Base-by-base conservation (phyloP, 2,888 invertebrate species). In the Drosophila aldrichi region DNA sequence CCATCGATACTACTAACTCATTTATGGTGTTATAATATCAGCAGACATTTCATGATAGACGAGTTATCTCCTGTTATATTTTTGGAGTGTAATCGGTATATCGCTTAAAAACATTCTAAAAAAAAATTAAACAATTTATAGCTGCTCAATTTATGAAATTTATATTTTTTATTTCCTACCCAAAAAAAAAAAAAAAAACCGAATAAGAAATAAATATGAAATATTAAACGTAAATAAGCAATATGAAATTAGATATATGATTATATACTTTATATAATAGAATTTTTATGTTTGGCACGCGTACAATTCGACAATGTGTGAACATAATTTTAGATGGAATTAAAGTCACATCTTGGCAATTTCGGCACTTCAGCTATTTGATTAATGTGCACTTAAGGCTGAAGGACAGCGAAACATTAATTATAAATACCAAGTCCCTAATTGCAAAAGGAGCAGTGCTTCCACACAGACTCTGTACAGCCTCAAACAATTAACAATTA, bases 321-420 rank as follows among this genome's bases (percentile, higher is more conserved):
- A 7, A 10, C 32, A 49, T 18, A 6, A 14, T 32, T 48, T 49
- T 1, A 18, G 12, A 7, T 32, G n/a, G 7, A 3, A 18, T 49
- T 18, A 32, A 34, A 34, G 49, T 10, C 10, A 18, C 10, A 32
- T 32, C 10, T 48, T 3, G 9, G 10, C 29, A 20, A 16, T 25
- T 44, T 25, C 8, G 9, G 25, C 22, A 34, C 29, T 34, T 41
- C 9, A 43, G 25, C 22, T 40, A 32, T 22, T 34, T 56, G 51
- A 60, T 57, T 38, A 57, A 60, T 41, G 32, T 22, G 16, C 29
- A 59, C 44, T 57, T 67, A 29, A 18, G 36, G 22, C n/a, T 38
- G 51, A 66, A 60, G 60, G 46, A 49, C 18, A 14, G 10, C 18
- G 18, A 7, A 2, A 20, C 3, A n/a, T 49, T 4, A 32, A 32